Evolutionary conservation across 2,888 invertebrate species (phyloP).

Genomic region (Ctena decussata): DNA sequence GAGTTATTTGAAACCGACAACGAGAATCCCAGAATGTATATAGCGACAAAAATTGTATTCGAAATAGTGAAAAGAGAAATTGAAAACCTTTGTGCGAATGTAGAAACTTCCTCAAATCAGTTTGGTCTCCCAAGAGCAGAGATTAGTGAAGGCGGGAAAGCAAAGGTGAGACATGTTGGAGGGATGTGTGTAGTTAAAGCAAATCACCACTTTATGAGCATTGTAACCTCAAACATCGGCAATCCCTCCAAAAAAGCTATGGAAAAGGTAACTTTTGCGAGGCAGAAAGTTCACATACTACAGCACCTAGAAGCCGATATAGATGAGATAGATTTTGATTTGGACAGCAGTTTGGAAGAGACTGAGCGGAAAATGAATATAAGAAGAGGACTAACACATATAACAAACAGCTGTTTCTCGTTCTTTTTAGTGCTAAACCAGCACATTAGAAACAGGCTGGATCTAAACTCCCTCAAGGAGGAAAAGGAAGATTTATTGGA

Average conservation of each 20-base stretch:
- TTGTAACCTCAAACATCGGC: slow-evolving; percentile 1
- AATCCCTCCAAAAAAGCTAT: slow-evolving; percentile 10
- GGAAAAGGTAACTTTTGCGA: neutral
- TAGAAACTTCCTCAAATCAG: no score
- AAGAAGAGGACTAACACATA: slow-evolving; percentile 37
- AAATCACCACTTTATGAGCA: slow-evolving; percentile 6
- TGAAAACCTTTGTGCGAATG: no score
- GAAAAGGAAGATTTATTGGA: slow-evolving; percentile 36
- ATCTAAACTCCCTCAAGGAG: neutral
- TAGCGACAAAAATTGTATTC: no score
- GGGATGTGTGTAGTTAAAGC: slow-evolving; percentile 45
- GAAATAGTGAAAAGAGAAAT: no score
- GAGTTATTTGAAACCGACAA: no score
- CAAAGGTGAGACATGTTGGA: slow-evolving; percentile 40
- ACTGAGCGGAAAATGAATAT: slow-evolving; percentile 34
- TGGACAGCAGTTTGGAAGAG: slow-evolving; percentile 36
- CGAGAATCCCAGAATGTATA: no score
- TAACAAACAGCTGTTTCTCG: slow-evolving; percentile 26
- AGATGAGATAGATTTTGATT: neutral
- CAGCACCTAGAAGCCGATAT: neutral
- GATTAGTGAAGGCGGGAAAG: slow-evolving; percentile 30
- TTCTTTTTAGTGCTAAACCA: slow-evolving; percentile 20
- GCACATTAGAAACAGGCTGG: slow-evolving; percentile 5
- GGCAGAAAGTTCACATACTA: neutral
- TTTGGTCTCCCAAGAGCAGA: no score